Percentiles rank a stretch among this genome's conserved stretches.
Conservation (phyloP, 2,888 invertebrate genomes). For the Ophion costatus region DNA sequence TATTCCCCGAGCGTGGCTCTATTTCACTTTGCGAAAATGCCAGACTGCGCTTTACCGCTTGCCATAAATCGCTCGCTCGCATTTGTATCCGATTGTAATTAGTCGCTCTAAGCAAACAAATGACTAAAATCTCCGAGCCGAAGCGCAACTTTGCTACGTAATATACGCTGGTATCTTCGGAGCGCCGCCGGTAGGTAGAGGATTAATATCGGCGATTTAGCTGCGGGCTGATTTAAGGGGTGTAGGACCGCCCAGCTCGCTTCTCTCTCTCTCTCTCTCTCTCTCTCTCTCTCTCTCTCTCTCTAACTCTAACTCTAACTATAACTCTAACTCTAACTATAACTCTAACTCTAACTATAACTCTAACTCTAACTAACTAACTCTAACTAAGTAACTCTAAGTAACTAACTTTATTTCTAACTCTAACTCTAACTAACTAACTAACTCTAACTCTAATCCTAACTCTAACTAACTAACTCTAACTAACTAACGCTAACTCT, state of each 20-base stretch:
- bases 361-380: too few relatives aligned
- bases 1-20: neutral
- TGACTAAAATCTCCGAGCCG: conserved; percentile 71
- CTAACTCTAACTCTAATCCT: too few relatives aligned
- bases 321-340: too few relatives aligned
- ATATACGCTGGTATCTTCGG: conserved; percentile 48
- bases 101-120: conserved; percentile 83
- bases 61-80: conserved; percentile 68
- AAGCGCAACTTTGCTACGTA: conserved; percentile 8
- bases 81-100: conserved; percentile 83
- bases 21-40: conserved; percentile 52
- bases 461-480: too few relatives aligned
- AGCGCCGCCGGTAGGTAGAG: conserved; percentile 67
- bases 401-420: too few relatives aligned
- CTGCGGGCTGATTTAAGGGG: conserved; percentile 82
- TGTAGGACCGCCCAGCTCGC: conserved; percentile 82
- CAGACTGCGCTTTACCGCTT: conserved; percentile 48
- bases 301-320: too few relatives aligned
- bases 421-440: too few relatives aligned
- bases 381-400: too few relatives aligned
- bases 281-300: neutral
- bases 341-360: too few relatives aligned
- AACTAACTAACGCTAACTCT: too few relatives aligned
- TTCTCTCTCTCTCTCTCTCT: neutral
- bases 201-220: conserved; percentile 78